Evolutionary conservation across 2,888 invertebrate genomes (phyloP), one percentile per base, ranked within the genome.

Genomic region (Atrina japonica): DNA sequence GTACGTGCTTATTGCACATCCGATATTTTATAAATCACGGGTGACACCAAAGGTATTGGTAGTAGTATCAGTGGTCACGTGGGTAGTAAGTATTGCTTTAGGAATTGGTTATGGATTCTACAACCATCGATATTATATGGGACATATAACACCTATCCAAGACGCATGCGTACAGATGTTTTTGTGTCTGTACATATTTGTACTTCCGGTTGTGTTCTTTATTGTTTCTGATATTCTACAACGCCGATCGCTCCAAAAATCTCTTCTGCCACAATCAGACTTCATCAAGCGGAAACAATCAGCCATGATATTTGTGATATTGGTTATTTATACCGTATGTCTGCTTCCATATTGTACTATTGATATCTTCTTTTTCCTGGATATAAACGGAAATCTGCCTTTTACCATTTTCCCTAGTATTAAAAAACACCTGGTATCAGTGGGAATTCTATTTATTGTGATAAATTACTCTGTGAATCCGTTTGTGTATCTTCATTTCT

Each of bases 401-500:
- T 35, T 35, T 35, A 35, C 35, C 35, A 35, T 35, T 7, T 35
- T 11, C 11, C 11, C 35, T 7, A 35, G 11, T 7, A 11, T 47
- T 7, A 47, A 21, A 47, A 47, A 47, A 47, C 18, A 47, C n/a
- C 7, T 47, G 47, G 18, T 18, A 7, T 21, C n/a, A 7, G 21
- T 47, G 6, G 47, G 18, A 21, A 47, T 21, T 18, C n/a, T 47
- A 14, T 47, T 47, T 16, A n/a, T 18, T 7, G 47, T 47, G 47
- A n/a, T 47, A 18, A 47, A 47, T 47, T 47, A 47, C 47, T 47
- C 47, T 47, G n/a, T 47, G n/a, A 47, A 47, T 47, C 47, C 47
- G 6, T 18, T 47, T 18, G 47, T 47, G n/a, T 47, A 47, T 21
- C n/a, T 47, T 18, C 21, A 18, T 21, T 47, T 18, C 16, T 47